These are phyloP conservation scores for Dermolepida albohirtum DNA, from an alignment of 2,888 invertebrate species.

Conservation along the genomic window DNA sequence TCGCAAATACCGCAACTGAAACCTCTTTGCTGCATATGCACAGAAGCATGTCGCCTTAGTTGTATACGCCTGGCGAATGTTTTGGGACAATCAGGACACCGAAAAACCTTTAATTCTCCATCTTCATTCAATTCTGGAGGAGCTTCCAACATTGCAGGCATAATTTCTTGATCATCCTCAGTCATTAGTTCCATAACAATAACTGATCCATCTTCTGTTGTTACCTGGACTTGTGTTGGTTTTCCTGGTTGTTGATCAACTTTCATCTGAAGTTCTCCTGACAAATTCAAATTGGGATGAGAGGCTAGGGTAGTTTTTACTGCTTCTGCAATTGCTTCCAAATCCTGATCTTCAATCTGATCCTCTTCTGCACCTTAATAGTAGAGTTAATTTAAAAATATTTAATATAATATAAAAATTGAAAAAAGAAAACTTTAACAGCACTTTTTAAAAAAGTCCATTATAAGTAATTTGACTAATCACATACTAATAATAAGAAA, in stretches of 20 bases:
- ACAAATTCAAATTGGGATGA: slow-evolving; percentile 58
- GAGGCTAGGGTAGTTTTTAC: slow-evolving; percentile 63
- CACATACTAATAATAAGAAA: background rate
- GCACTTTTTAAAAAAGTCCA: too few species aligned
- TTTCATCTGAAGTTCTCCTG: slow-evolving; percentile 57
- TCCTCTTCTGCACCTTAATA: slow-evolving; percentile 42
- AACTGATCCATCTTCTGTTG: slow-evolving; percentile 66
- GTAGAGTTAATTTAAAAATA: background rate
- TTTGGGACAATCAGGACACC: slow-evolving; percentile 73
- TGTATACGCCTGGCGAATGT: slow-evolving; percentile 72
- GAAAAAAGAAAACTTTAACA: too few species aligned
- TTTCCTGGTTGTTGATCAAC: slow-evolving; percentile 59
- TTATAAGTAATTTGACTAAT: background rate
- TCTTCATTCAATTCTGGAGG: slow-evolving; percentile 56
- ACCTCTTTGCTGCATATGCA: slow-evolving; percentile 71
- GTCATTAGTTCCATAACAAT: slow-evolving; percentile 65
- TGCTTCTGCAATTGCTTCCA: slow-evolving; percentile 64
- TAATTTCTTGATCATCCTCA: slow-evolving; percentile 57
- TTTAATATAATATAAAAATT: background rate
- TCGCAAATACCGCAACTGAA: slow-evolving; percentile 73
- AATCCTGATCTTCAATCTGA: slow-evolving; percentile 58
- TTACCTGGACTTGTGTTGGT: slow-evolving; percentile 64
- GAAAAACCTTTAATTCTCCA: slow-evolving; percentile 67
- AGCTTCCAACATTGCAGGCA: slow-evolving; percentile 31
- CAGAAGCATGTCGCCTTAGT: slow-evolving; percentile 72